These are phyloP conservation scores for Leptobrachium leishanense DNA, from an alignment of 2,113 vertebrate genomes.

Conservation along the genomic window DNA sequence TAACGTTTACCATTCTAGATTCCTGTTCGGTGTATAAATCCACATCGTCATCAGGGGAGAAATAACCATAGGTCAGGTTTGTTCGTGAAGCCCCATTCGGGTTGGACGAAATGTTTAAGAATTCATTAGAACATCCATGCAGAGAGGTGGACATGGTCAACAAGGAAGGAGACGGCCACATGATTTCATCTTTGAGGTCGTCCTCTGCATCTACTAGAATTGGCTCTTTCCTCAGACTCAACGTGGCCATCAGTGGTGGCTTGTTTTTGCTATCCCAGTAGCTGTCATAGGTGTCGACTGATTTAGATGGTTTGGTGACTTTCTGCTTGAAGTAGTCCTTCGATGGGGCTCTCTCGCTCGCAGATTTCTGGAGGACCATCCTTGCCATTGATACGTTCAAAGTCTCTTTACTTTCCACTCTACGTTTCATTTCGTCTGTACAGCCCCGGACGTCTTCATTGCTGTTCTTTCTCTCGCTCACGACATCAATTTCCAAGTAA, in stretches of 20 bases:
- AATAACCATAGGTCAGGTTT: conserved; percentile 76
- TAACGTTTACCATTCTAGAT: conserved; percentile 74
- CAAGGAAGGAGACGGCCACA: conserved; percentile 83
- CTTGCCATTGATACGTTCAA: conserved; percentile 82
- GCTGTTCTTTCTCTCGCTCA: conserved; percentile 80
- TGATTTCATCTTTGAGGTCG: conserved; percentile 87
- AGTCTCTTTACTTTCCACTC: conserved; percentile 78
- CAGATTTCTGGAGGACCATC: conserved; percentile 77
- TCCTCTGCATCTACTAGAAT: conserved; percentile 79
- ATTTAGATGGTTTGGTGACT: conserved; percentile 87
- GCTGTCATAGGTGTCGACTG: conserved; percentile 87
- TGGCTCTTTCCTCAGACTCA: conserved; percentile 89
- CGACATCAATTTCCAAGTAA: conserved; percentile 79
- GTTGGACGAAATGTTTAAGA: conserved; percentile 76
- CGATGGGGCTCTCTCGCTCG: conserved; percentile 76
- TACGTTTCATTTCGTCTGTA: conserved; percentile 80
- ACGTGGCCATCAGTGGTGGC: conserved; percentile 80
- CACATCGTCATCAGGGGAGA: conserved; percentile 87
- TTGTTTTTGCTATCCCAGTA: conserved; percentile 88
- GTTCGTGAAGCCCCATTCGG: conserved; percentile 69
- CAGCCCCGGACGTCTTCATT: conserved; percentile 83
- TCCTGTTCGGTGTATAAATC: conserved; percentile 93
- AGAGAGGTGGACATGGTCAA: conserved; percentile 79
- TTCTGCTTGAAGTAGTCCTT: conserved; percentile 84
- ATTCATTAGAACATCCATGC: conserved; percentile 79